Percentiles rank a stretch among this genome's conserved stretches.
Evolutionary conservation across 2,113 vertebrate genomes (phyloP).

Genomic region (Cisticola juncidis): DNA sequence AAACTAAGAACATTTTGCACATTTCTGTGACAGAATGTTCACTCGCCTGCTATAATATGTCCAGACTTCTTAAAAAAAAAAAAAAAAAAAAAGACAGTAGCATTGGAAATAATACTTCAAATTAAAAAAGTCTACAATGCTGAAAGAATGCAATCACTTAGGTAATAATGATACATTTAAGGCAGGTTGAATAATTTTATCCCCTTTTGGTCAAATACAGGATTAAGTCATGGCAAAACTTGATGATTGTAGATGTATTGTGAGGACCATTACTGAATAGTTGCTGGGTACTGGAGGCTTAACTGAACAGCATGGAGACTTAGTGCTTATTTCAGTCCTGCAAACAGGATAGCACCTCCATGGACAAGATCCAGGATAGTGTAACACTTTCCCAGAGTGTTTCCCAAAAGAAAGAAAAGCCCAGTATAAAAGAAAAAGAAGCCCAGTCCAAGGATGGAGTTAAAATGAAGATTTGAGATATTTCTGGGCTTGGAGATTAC

Average conservation of each 20-base stretch:
- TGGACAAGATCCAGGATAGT: background rate
- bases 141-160: background rate
- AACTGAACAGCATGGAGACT: background rate
- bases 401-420: background rate
- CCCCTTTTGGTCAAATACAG: background rate
- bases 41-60: conserved; percentile 31
- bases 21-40: conserved; percentile 29
- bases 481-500: background rate
- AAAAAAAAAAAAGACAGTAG: background rate
- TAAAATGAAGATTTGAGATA: background rate
- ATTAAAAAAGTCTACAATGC: background rate
- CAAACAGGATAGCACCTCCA: background rate
- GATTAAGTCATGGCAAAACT: background rate
- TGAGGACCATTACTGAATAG: background rate
- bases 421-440: background rate
- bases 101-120: background rate
- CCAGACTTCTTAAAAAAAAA: background rate
- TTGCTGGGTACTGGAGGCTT: background rate
- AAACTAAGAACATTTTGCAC: conserved; percentile 44
- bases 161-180: background rate
- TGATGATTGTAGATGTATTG: background rate
- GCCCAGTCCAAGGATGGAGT: background rate
- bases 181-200: background rate
- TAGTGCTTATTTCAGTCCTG: background rate
- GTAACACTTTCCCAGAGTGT: background rate